Conservation (phyloP, 2,888 invertebrate species). For the Limnephilus rhombicus region DNA sequence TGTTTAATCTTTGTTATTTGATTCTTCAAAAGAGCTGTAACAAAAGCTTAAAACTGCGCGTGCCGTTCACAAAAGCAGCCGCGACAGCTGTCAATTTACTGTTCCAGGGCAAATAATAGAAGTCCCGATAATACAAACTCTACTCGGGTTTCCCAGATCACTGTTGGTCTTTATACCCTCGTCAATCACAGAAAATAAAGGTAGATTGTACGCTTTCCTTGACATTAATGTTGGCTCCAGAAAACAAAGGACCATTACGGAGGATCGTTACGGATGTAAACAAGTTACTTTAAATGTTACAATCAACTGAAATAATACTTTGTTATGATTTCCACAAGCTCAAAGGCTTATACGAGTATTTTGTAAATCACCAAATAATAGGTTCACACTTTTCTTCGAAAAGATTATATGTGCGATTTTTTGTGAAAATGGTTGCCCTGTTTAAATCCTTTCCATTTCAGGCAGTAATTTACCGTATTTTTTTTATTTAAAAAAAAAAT, state of each 20-base stretch:
- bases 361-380: not conserved
- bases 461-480: too few species aligned
- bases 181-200: conserved; percentile 28
- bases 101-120: not conserved
- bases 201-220: not conserved
- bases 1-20: not conserved
- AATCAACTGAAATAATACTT: not conserved
- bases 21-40: not conserved
- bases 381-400: too few species aligned
- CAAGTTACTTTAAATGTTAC: not conserved
- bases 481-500: too few species aligned
- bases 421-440: too few species aligned
- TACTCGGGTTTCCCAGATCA: not conserved
- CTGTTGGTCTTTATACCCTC: not conserved
- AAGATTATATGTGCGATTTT: too few species aligned
- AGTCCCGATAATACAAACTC: not conserved
- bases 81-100: not conserved
- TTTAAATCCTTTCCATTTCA: not conserved
- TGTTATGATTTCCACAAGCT: not conserved
- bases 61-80: conserved; percentile 10
- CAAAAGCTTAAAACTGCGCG: not conserved
- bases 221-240: conserved; percentile 9
- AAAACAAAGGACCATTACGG: not conserved
- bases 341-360: not conserved
- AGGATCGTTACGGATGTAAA: not conserved